phyloP scores from a whole-genome alignment of 1,140 invertebrate genomes.

The Bombus turneri region DNA sequence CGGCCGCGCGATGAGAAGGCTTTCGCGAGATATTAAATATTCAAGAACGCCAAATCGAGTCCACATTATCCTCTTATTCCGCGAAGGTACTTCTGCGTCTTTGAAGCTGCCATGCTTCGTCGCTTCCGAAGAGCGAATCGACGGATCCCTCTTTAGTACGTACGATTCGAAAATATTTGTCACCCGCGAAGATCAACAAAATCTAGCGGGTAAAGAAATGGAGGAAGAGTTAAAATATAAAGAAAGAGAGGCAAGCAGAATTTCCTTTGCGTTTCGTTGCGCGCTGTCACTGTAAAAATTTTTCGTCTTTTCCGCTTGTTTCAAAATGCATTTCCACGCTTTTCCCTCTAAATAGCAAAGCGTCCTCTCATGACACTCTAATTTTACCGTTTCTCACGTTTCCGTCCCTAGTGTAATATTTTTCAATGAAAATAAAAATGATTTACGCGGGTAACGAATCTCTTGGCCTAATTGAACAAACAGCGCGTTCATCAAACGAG shows the following conservation, averaged over 20 bases:
- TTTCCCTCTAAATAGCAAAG: not conserved
- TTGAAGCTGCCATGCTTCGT: constrained; percentile 55
- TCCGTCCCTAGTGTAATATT: not conserved
- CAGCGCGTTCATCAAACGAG: not conserved
- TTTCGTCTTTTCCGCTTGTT: constrained; percentile 12
- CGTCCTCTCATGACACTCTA: constrained; percentile 12
- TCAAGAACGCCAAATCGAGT: constrained; percentile 71
- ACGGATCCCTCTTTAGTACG: constrained; percentile 50
- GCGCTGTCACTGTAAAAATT: not conserved
- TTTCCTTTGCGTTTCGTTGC: constrained; percentile 11
- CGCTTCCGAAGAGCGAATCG: constrained; percentile 48
- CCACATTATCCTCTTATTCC: constrained; percentile 70
- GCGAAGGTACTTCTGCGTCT: constrained; percentile 50
- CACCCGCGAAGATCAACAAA: constrained; percentile 62
- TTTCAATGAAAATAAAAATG: constrained; percentile 29
- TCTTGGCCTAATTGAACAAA: constrained; percentile 26
- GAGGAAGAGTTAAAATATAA: not conserved
- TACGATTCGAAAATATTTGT: constrained; percentile 69
- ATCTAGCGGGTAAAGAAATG: constrained; percentile 12
- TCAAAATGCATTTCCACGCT: constrained; percentile 26
- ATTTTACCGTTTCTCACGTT: not conserved
- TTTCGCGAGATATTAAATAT: constrained; percentile 71
- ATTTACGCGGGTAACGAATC: constrained; percentile 14
- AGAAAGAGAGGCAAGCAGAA: not conserved
- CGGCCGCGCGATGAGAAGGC: constrained; percentile 41